These are phyloP conservation scores for Petaurus breviceps DNA, from an alignment of 2,113 vertebrate genomes.

Conservation along the genomic window DNA sequence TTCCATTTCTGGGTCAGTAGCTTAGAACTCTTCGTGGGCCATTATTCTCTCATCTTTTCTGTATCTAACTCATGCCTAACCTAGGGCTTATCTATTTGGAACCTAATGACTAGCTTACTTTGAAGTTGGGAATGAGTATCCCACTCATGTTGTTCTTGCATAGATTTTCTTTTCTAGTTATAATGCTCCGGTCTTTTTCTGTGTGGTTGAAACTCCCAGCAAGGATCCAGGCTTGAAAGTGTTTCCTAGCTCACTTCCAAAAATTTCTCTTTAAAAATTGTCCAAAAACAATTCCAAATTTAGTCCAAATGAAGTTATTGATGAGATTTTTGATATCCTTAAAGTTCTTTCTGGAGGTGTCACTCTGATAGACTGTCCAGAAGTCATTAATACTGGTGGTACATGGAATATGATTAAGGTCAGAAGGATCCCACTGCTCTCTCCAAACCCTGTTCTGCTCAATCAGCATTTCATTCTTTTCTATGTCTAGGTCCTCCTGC, in stretches of 20 bases:
- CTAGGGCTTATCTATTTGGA: neutral
- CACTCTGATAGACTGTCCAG: slow-evolving; percentile 80
- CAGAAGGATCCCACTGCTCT: neutral
- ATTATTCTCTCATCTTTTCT: neutral
- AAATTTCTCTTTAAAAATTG: neutral
- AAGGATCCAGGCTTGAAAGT: neutral
- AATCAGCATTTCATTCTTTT: neutral
- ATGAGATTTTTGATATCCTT: slow-evolving; percentile 90
- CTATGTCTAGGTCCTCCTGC: neutral
- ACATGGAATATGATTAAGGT: neutral
- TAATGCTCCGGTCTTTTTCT: neutral
- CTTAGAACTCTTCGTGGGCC: neutral
- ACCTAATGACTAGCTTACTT: neutral
- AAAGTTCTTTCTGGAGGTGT: slow-evolving; percentile 94
- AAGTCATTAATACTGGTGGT: neutral
- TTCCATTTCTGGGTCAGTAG: neutral
- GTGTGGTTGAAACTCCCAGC: neutral
- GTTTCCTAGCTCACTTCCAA: neutral
- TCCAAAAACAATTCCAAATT: slow-evolving; percentile 92
- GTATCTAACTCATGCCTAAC: neutral
- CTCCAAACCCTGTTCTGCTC: neutral
- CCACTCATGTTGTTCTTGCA: neutral
- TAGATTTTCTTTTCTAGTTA: neutral
- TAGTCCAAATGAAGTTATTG: slow-evolving; percentile 93
- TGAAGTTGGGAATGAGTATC: neutral